Evolutionary conservation across 2,797 vertebrate species (phyloP), one percentile per base, ranked within the genome.

Genomic region (Silurus aristotelis): DNA sequence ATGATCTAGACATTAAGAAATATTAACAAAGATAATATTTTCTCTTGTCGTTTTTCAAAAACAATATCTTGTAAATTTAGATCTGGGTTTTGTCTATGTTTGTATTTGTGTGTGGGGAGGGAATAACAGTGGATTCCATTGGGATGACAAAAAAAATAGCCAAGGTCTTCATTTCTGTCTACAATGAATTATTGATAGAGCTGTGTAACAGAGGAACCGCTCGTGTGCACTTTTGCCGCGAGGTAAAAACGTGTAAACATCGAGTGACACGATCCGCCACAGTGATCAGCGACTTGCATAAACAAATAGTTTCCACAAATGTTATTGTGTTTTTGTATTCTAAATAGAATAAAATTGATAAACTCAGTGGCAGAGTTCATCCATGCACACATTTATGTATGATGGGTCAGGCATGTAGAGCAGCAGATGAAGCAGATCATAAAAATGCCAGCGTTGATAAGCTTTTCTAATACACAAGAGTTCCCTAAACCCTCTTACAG

Each of bases 121-220:
- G 52, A 7, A 63, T n/a, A 63, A 20, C 12, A n/a, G 31, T 78
- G 55, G 31, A 71, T 83, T 73, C 56, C 15, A 48, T 58, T 7
- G 20, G 77, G 38, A 70, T 38, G 68, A 78, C 38, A 80, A 84
- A 66, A 71, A 79, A 63, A 64, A 9, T 38, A 64, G 72, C 52
- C 20, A 31, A 80, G 70, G 67, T 83, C 86, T 89, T 89, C 70
- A 83, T 87, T 89, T 83, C 80, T 89, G 52, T 17, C 43, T 67
- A 73, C 66, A 83, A 85, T 90, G 83, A 91, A 91, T 91, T 85
- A 89, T 90, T 91, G 80, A 91, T 89, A 20, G 2, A 38, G 27
- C 60, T 15, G 38, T 67, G 66, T 78, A 83, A 78, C 72, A 46
- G 87, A 89, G 82, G 85, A 89, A 80, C 83, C 84, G 87, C 67